Evolutionary conservation across 2,888 invertebrate species (phyloP).

Genomic region (Micropterix aruncella): DNA sequence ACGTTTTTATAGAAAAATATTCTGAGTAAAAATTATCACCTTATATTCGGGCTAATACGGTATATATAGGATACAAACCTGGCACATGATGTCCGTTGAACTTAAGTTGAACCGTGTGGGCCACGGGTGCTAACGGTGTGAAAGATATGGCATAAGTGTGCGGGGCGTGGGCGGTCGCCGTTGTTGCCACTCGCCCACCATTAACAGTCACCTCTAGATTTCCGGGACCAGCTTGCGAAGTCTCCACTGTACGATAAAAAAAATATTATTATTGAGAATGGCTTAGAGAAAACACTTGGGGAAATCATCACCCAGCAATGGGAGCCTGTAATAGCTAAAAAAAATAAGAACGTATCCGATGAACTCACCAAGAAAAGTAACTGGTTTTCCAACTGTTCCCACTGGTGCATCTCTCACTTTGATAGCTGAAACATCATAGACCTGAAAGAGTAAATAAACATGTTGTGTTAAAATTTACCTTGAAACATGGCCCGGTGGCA

Average conservation of each 20-base stretch:
- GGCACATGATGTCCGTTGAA: conserved; percentile 96
- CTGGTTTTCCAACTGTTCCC: conserved; percentile 80
- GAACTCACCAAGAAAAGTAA: conserved; percentile 87
- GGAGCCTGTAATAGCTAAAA: too few relatives aligned
- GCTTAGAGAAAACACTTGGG: background rate
- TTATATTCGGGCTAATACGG: too few relatives aligned
- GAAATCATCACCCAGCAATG: too few relatives aligned
- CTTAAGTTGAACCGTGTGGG: conserved; percentile 86
- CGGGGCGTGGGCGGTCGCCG: conserved; percentile 92
- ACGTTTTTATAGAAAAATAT: too few relatives aligned
- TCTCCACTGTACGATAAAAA: conserved; percentile 58
- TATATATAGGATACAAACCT: too few relatives aligned
- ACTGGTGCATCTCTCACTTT: conserved; percentile 84
- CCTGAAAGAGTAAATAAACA: conserved; percentile 30
- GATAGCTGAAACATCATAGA: conserved; percentile 88
- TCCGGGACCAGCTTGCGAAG: conserved; percentile 95
- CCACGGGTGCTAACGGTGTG: conserved; percentile 80
- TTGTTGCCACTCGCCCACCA: conserved; percentile 91
- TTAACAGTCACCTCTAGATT: conserved; percentile 98
- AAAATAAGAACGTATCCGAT: too few relatives aligned
- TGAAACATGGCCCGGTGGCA: background rate
- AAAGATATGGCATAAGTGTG: conserved; percentile 96
- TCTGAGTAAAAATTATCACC: too few relatives aligned
- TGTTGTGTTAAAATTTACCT: too few relatives aligned
- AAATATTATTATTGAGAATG: conserved; percentile 2